Percentiles rank a stretch among this genome's conserved stretches.
phyloP scores from a whole-genome alignment of 2,797 vertebrate genomes.

The Euthynnus affinis region DNA sequence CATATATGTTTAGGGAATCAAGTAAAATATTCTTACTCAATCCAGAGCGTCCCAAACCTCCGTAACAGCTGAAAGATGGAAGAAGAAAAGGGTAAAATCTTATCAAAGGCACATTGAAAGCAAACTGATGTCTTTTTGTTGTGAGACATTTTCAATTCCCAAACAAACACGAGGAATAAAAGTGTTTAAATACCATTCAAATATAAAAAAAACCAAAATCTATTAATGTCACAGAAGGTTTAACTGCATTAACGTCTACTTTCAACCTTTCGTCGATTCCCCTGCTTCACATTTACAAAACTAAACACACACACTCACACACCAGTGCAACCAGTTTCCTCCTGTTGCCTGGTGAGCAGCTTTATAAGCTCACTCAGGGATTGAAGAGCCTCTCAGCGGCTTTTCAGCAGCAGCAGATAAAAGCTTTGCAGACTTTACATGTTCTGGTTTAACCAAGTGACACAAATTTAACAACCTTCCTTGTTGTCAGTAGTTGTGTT shows the following conservation, averaged over 20 bases:
- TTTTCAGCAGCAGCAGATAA: background rate
- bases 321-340: background rate
- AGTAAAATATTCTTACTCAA: slow-evolving; percentile 83
- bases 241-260: background rate
- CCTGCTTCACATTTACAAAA: background rate
- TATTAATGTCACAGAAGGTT: background rate
- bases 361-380: slow-evolving; percentile 16
- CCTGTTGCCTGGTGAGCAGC: slow-evolving; percentile 20
- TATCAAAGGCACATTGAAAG: slow-evolving; percentile 18
- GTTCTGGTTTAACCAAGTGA: background rate
- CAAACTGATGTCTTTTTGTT: slow-evolving; percentile 15
- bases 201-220: background rate
- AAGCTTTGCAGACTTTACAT: background rate
- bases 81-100: background rate
- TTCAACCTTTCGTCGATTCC: background rate
- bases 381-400: slow-evolving; percentile 12
- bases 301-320: background rate
- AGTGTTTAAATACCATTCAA: slow-evolving; percentile 25
- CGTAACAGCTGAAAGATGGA: slow-evolving; percentile 88
- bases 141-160: slow-evolving; percentile 2
- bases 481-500: background rate
- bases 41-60: slow-evolving; percentile 91
- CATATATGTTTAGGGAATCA: background rate
- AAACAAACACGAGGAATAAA: background rate
- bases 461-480: background rate